Percentiles rank a stretch among this genome's conserved stretches.
These are phyloP conservation scores for Agrotis ipsilon DNA, from an alignment of 2,888 invertebrate genomes.

Conservation along the genomic window DNA sequence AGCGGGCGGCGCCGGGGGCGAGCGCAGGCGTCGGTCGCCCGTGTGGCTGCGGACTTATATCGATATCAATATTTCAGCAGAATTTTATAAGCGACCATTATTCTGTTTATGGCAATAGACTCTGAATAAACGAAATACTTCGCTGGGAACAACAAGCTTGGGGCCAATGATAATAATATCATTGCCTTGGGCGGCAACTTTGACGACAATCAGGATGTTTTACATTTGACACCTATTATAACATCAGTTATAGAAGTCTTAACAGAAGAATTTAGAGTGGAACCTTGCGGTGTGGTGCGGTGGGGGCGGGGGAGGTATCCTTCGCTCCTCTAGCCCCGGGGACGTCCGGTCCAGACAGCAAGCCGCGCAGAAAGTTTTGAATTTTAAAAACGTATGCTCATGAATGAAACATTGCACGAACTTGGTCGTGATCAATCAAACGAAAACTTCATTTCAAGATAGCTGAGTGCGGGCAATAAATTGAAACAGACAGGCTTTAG, in stretches of 20 bases:
- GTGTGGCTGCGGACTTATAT: constrained; percentile 3
- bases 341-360: constrained; percentile 32
- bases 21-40: too few relatives aligned
- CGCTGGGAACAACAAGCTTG: constrained; percentile 44
- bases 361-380: constrained; percentile 41
- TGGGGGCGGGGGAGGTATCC: too few relatives aligned
- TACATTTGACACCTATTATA: constrained; percentile 57
- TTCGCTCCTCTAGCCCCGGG: constrained; percentile 2
- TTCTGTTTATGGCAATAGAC: constrained; percentile 51
- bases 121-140: constrained; percentile 50
- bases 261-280: too few relatives aligned
- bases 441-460: constrained; percentile 59
- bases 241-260: constrained; percentile 38
- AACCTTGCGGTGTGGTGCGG: not conserved
- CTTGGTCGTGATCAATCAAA: constrained; percentile 62
- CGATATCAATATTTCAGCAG: constrained; percentile 49
- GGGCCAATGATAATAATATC: too few relatives aligned
- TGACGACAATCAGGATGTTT: constrained; percentile 43
- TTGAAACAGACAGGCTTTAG: constrained; percentile 57
- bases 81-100: constrained; percentile 48
- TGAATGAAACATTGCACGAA: constrained; percentile 62
- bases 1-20: not conserved
- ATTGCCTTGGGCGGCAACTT: constrained; percentile 31
- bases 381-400: constrained; percentile 55
- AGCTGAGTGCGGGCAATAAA: constrained; percentile 55